Conservation (phyloP, 2,113 vertebrate species). For the Anoplopoma fimbria region DNA sequence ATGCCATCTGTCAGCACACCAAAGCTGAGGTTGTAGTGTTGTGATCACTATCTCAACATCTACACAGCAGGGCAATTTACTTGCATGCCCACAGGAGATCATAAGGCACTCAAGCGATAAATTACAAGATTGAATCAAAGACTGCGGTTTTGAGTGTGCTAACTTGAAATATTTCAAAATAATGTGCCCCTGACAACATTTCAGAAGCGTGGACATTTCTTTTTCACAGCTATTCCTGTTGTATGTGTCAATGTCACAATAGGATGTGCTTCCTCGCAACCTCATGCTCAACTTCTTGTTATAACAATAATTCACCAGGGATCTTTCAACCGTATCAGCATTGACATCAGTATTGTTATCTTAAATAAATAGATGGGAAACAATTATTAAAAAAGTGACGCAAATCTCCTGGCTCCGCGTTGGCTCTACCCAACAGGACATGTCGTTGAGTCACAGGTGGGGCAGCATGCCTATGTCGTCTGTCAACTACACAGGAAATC, state of each 20-base stretch:
- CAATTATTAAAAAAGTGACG: background rate
- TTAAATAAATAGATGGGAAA: background rate
- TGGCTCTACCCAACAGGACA: background rate
- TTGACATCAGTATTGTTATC: background rate
- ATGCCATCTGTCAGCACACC: slow-evolving; percentile 37
- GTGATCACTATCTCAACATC: slow-evolving; percentile 69
- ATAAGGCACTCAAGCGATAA: slow-evolving; percentile 37
- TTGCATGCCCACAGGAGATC: slow-evolving; percentile 69
- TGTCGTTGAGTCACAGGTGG: slow-evolving; percentile 25
- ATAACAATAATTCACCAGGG: background rate
- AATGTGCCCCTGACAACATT: slow-evolving; percentile 22
- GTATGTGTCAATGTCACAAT: slow-evolving; percentile 38
- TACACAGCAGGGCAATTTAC: slow-evolving; percentile 56
- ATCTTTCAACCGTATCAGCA: background rate
- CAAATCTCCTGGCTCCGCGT: slow-evolving; percentile 8
- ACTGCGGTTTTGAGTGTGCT: slow-evolving; percentile 36
- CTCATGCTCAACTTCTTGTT: slow-evolving; percentile 16
- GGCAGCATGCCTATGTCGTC: slow-evolving; percentile 5
- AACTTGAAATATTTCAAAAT: slow-evolving; percentile 59
- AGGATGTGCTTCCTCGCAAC: slow-evolving; percentile 33
- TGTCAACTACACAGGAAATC: slow-evolving; percentile 44
- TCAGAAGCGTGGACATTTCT: slow-evolving; percentile 7
- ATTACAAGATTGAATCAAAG: slow-evolving; percentile 56
- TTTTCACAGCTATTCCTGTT: slow-evolving; percentile 22
- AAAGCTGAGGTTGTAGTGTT: slow-evolving; percentile 52